A percentile compares a stretch with the other conserved stretches of the same genome.
phyloP scores from a whole-genome alignment of 2,113 vertebrate genomes.

The Halcyon malimbica region DNA sequence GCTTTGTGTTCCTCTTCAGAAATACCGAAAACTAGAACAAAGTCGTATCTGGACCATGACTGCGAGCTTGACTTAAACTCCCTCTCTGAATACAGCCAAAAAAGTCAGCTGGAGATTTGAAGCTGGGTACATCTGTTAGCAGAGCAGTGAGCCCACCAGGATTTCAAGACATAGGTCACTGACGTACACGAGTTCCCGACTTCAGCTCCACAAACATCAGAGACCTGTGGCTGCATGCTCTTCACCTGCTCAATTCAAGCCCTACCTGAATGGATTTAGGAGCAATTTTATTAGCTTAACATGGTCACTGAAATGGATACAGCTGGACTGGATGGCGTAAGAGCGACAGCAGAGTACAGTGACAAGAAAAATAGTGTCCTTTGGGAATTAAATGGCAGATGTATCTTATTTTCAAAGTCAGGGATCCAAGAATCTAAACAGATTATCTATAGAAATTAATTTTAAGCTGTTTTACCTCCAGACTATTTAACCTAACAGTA shows the following conservation, averaged over 20 bases:
- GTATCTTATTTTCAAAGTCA: neutral
- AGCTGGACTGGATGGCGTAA: neutral
- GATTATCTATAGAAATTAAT: neutral
- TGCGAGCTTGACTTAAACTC: neutral
- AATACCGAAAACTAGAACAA: neutral
- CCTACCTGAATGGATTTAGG: neutral
- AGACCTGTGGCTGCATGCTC: neutral
- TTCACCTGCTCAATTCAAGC: neutral
- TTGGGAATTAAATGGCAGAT: neutral
- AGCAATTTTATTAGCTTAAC: neutral
- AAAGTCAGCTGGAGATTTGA: neutral
- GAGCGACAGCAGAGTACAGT: neutral
- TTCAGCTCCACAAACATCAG: neutral
- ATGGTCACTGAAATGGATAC: neutral
- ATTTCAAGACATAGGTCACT: neutral
- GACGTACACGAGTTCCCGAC: neutral
- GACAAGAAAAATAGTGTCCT: neutral
- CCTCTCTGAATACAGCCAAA: neutral
- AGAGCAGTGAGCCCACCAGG: neutral
- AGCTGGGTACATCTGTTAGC: accelerated
- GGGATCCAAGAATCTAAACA: neutral
- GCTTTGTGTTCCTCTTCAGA: neutral
- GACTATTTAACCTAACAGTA: neutral
- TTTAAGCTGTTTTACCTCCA: neutral
- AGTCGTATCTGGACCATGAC: neutral